phyloP scores from a whole-genome alignment of 2,113 vertebrate genomes.

The Leptobrachium leishanense region DNA sequence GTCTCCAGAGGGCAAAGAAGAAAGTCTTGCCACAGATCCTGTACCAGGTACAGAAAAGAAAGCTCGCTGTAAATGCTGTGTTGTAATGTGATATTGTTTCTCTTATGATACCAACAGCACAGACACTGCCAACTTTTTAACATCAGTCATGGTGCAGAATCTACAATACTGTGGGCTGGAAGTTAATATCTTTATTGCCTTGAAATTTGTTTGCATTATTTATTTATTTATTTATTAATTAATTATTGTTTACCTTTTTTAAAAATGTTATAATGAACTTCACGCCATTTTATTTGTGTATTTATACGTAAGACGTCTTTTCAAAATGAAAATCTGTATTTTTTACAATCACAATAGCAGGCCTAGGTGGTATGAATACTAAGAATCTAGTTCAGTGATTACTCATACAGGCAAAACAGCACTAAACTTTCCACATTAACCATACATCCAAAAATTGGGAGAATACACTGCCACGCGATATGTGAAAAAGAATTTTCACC shows the following conservation, averaged over 20 bases:
- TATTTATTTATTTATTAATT: background rate
- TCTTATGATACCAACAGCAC: conserved; percentile 64
- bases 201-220: conserved; percentile 65
- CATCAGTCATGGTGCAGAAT: conserved; percentile 85
- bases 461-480: no score
- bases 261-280: no score
- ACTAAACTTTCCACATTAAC: background rate
- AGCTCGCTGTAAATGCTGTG: conserved; percentile 98
- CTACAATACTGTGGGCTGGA: conserved; percentile 81
- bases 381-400: background rate
- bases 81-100: conserved; percentile 90
- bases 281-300: no score
- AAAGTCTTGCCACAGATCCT: conserved; percentile 83
- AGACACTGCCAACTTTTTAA: conserved; percentile 70
- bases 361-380: background rate
- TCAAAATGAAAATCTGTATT: background rate
- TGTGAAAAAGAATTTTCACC: no score
- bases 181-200: conserved; percentile 75
- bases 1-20: conserved; percentile 87
- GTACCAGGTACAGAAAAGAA: conserved; percentile 98
- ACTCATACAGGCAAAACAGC: background rate
- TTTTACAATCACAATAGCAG: background rate
- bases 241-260: no score
- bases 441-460: background rate
- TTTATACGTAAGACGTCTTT: no score